These are phyloP conservation scores for Strongylocentrotus purpuratus DNA, from an alignment of 35 echinoderm and acorn worm species.

Conservation along the genomic window DNA sequence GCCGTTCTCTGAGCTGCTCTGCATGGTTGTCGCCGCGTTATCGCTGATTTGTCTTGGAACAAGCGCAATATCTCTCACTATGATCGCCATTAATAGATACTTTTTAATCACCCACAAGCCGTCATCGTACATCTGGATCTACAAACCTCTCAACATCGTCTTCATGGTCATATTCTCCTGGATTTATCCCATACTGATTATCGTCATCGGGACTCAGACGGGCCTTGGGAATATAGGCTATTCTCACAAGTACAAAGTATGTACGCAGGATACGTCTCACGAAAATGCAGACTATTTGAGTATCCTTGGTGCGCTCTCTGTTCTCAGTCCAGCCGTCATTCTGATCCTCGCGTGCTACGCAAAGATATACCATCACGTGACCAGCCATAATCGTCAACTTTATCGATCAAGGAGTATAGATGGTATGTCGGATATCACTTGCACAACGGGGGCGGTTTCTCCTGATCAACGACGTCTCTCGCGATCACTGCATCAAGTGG, in stretches of 20 bases:
- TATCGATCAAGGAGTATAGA: constrained; percentile 34
- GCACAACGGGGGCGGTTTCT: neutral
- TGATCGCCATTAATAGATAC: constrained; percentile 71
- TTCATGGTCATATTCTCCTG: constrained; percentile 55
- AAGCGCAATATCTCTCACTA: constrained; percentile 65
- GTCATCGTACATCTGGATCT: constrained; percentile 55
- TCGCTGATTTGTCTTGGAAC: constrained; percentile 60
- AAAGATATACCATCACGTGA: constrained; percentile 34
- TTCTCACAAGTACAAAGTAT: constrained; percentile 62
- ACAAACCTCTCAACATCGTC: constrained; percentile 54
- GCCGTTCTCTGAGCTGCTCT: constrained; percentile 39
- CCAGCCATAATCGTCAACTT: constrained; percentile 33
- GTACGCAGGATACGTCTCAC: constrained; percentile 42
- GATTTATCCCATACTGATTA: constrained; percentile 62
- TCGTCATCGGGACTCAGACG: constrained; percentile 49
- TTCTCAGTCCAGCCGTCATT: constrained; percentile 15
- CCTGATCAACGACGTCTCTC: constrained; percentile 21
- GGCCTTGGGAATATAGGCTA: constrained; percentile 63
- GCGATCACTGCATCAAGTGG: neutral
- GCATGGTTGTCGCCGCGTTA: constrained; percentile 40
- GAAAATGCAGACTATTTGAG: constrained; percentile 13
- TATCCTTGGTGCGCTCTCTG: neutral
- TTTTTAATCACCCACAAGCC: constrained; percentile 64
- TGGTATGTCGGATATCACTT: constrained; percentile 30
- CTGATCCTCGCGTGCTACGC: constrained; percentile 25